A percentile compares a stretch with the other conserved stretches of the same genome.
Evolutionary conservation across 2,113 vertebrate genomes (phyloP).

Genomic region (Motacilla alba): DNA sequence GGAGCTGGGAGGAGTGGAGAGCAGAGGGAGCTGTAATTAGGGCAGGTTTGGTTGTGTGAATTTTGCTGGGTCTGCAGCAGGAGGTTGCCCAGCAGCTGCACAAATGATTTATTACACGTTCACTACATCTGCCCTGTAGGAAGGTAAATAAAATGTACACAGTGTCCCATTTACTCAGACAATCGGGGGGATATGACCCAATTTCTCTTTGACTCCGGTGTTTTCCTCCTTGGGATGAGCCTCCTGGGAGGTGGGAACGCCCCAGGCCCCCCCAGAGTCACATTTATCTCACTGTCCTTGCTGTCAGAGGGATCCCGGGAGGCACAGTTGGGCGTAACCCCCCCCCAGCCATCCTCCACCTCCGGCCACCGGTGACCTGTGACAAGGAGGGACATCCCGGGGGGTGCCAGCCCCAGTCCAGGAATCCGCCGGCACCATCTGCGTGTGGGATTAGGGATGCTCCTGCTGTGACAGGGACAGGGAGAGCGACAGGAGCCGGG

Average conservation of each 20-base stretch:
- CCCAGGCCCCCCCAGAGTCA: accelerated
- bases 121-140: conserved; percentile 64
- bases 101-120: conserved; percentile 67
- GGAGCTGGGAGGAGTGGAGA: conserved; percentile 10
- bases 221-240: neutral
- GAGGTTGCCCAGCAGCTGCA: conserved; percentile 68
- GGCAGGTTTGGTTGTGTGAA: conserved; percentile 53
- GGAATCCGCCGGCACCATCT: neutral
- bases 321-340: neutral
- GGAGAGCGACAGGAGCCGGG: neutral
- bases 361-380: accelerated
- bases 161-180: conserved; percentile 62
- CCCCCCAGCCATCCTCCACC: neutral
- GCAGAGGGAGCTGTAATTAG: conserved; percentile 56
- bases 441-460: neutral
- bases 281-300: neutral
- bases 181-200: conserved; percentile 57
- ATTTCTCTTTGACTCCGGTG: conserved; percentile 25
- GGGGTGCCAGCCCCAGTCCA: neutral
- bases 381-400: neutral
- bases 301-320: neutral
- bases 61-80: conserved; percentile 66
- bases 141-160: conserved; percentile 68
- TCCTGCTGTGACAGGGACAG: neutral
- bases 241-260: neutral